Evolutionary conservation across 2,888 invertebrate genomes (phyloP).

Genomic region (Glaucopsyche alexis): DNA sequence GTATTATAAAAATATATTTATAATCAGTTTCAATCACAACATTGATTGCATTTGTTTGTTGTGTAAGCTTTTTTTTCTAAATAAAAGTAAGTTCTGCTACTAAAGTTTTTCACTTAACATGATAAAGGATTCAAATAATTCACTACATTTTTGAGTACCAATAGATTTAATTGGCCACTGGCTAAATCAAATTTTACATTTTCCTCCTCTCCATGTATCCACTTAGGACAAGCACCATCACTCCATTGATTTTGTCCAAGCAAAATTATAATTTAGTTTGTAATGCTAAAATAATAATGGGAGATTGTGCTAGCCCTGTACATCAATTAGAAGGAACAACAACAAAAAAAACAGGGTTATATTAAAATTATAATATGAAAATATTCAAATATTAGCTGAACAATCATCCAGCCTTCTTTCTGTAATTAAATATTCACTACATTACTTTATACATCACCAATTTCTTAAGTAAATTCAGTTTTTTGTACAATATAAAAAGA

Average conservation of each 20-base stretch:
- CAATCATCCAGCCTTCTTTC: conserved; percentile 74
- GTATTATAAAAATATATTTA: conserved; percentile 30
- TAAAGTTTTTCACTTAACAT: conserved; percentile 36
- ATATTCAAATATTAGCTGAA: conserved; percentile 79
- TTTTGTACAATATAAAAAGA: conserved; percentile 80
- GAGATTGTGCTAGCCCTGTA: conserved; percentile 59
- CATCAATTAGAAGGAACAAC: conserved; percentile 72
- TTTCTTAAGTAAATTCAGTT: conserved; percentile 80
- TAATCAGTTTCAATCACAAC: conserved; percentile 25
- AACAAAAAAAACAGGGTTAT: conserved; percentile 77
- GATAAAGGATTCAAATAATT: conserved; percentile 55
- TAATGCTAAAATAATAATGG: conserved; percentile 41
- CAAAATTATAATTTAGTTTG: conserved; percentile 27
- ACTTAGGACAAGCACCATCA: conserved; percentile 52
- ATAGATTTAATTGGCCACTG: conserved; percentile 79
- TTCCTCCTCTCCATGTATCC: conserved; percentile 58
- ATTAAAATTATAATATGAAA: conserved; percentile 81
- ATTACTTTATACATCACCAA: conserved; percentile 80
- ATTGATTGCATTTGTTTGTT: conserved; percentile 34
- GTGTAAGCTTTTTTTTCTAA: conserved; percentile 56
- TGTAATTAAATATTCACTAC: conserved; percentile 79
- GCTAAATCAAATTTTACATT: conserved; percentile 75
- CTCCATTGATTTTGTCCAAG: conserved; percentile 37
- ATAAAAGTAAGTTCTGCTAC: conserved; percentile 66
- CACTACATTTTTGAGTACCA: conserved; percentile 72